Evolutionary conservation across 1,140 invertebrate species (phyloP), one percentile per base, ranked within the genome.

Genomic region (Aphaenogaster floridana): DNA sequence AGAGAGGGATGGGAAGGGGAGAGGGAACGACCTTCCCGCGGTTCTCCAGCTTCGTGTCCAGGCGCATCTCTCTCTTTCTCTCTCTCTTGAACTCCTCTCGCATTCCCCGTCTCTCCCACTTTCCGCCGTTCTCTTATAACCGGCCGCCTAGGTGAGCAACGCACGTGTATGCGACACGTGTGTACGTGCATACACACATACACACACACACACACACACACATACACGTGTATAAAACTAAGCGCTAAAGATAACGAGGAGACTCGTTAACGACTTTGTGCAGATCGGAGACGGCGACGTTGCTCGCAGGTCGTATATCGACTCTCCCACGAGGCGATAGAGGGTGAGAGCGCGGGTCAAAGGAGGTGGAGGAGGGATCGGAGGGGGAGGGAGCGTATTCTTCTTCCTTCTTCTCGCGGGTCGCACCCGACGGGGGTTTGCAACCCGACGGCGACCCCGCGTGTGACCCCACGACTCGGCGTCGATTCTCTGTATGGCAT

Each of bases 1-100:
- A 84, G 54, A 74, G 80, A 74, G 69, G 79, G 78, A 78, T 48
- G 52, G 63, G 28, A 78, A 89, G 84, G 61, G 80, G 89, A 79
- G 89, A 80, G 78, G 79, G 79, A 86, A 90, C 90, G 90, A 91
- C 89, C 90, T 91, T 91, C 89, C 87, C 90, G 89, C 87, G 88
- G 76, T 91, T 91, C 90, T 88, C 80, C 72, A 66, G 80, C 89
- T 69, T 90, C 88, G 72, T 90, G 91, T 91, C 88, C 83, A 88
- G 64, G 79, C 42, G 76, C 86, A 87, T 90, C 86, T 90, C 76
- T 88, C 89, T 91, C 89, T 90, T 52, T 83, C 84, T 72, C 83
- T 89, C 76, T 74, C 17, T 80, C 74, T 78, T 63, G 34, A 21
- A 8, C 59, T 42, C 76, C 76, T 52, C 68, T 50, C 36, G 54